These are phyloP conservation scores for Amphibalanus amphitrite DNA, from an alignment of 1,140 invertebrate species.

Conservation along the genomic window DNA sequence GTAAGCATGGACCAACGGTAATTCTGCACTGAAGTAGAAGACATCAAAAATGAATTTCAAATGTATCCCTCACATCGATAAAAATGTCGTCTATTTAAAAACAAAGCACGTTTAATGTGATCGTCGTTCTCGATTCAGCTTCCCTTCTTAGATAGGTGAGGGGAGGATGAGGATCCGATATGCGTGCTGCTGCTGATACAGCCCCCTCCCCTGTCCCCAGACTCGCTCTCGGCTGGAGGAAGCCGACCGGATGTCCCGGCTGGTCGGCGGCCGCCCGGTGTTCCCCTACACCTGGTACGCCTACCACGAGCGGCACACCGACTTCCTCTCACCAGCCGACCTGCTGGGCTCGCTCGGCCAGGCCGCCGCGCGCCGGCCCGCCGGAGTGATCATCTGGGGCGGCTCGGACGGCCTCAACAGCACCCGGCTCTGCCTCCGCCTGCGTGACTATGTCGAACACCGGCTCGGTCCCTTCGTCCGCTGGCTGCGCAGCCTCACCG, in stretches of 20 bases:
- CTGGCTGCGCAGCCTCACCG: not conserved
- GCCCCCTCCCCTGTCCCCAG: not conserved
- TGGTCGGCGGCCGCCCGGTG: not conserved
- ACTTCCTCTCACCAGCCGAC: not conserved
- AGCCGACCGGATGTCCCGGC: not conserved
- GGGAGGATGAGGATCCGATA: no score
- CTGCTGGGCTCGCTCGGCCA: not conserved
- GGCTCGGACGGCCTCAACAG: not conserved
- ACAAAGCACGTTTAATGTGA: no score
- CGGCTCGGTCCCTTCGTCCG: not conserved
- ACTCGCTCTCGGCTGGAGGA: not conserved
- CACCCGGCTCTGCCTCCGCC: not conserved
- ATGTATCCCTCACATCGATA: no score
- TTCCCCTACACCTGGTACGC: conserved; percentile 1
- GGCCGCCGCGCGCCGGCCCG: not conserved
- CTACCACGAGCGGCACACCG: not conserved
- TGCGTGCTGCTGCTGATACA: no score
- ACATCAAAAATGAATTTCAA: no score
- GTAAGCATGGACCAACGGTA: no score
- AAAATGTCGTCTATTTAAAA: no score
- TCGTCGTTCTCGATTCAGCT: no score
- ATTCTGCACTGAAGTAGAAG: no score
- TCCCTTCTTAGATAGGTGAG: no score
- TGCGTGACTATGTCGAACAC: not conserved
- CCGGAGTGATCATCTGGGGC: conserved; percentile 4